A percentile compares a stretch with the other conserved stretches of the same genome.
Evolutionary conservation across 2,797 vertebrate genomes (phyloP).

Genomic region (Ibycter americanus): DNA sequence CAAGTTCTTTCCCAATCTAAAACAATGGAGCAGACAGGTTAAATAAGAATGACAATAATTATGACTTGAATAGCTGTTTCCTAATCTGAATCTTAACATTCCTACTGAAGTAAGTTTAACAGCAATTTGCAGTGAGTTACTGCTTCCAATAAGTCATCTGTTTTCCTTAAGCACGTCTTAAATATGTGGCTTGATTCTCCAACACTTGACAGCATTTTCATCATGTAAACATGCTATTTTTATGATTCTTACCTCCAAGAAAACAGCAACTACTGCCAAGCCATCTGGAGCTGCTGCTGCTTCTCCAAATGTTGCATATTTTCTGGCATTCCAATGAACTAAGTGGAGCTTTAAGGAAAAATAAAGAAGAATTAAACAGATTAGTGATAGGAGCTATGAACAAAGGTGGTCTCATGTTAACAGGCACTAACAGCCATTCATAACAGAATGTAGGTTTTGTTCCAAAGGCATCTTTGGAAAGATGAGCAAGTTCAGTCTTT

Average conservation of each 20-base stretch:
- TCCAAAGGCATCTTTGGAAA: background rate
- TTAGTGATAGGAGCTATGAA: background rate
- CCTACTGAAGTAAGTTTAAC: background rate
- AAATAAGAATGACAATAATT: background rate
- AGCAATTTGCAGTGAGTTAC: background rate
- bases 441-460: background rate
- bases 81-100: background rate
- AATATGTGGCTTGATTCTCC: constrained; percentile 17
- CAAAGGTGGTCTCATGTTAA: background rate
- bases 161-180: constrained; percentile 38
- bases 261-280: constrained; percentile 92
- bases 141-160: constrained; percentile 14
- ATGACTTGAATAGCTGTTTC: background rate
- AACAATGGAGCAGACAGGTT: constrained; percentile 6
- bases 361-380: background rate
- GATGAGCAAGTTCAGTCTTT: background rate
- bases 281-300: constrained; percentile 88
- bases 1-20: constrained; percentile 87
- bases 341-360: constrained; percentile 87
- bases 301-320: constrained; percentile 88
- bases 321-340: constrained; percentile 95
- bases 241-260: constrained; percentile 86
- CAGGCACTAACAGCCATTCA: background rate
- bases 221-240: constrained; percentile 48
- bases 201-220: constrained; percentile 42